Conservation (phyloP, 2,888 invertebrate genomes). For the Pyrrhosoma nymphula region DNA sequence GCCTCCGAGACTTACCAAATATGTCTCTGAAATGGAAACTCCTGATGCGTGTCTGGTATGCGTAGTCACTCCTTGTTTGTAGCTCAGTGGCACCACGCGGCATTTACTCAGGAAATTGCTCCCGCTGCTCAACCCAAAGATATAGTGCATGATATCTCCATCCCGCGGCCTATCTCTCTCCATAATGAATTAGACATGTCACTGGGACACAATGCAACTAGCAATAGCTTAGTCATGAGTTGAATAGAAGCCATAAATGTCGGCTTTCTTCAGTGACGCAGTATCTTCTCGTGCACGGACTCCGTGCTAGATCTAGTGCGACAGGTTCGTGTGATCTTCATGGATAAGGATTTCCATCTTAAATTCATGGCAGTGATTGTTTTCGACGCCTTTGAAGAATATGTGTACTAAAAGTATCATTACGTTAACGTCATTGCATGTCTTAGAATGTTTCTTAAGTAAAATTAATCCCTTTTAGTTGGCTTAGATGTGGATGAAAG, state of each 20-base stretch:
- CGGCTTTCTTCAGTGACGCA: background rate
- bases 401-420: no score
- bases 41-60: background rate
- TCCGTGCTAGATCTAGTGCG: background rate
- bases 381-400: no score
- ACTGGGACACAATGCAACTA: background rate
- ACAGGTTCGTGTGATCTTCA: background rate
- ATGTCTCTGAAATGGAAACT: background rate
- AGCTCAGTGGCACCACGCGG: background rate
- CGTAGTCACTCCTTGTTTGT: background rate
- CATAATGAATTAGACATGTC: background rate
- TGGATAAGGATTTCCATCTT: no score
- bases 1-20: background rate
- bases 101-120: background rate
- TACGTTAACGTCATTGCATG: no score
- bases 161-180: background rate
- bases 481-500: no score
- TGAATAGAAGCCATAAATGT: background rate
- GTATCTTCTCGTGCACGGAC: background rate
- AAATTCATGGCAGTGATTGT: no score
- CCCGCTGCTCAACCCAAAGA: background rate
- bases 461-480: no score
- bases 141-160: slow-evolving; percentile 1
- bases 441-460: no score
- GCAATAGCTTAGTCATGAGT: background rate